A percentile compares a stretch with the other conserved stretches of the same genome.
Conservation (phyloP, 2,797 vertebrate species). For the Choloepus didactylus region DNA sequence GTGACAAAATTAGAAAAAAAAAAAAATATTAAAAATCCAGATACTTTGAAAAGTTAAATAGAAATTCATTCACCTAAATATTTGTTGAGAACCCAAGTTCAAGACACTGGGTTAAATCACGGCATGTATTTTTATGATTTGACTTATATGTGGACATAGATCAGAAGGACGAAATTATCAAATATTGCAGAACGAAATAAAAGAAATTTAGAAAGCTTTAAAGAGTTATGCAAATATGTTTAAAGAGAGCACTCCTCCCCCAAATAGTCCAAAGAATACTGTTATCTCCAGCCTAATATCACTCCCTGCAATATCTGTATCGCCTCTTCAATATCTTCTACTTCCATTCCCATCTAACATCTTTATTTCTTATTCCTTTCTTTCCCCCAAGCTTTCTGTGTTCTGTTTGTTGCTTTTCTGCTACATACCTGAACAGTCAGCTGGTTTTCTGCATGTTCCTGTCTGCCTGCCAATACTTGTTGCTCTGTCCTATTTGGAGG, state of each 20-base stretch:
- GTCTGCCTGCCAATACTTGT: conserved; percentile 54
- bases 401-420: not conserved
- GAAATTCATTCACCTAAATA: not conserved
- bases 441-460: not conserved
- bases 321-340: not conserved
- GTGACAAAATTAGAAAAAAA: not conserved
- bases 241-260: not conserved
- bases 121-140: not conserved
- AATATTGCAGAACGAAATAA: not conserved
- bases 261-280: not conserved
- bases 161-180: not conserved
- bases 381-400: not conserved
- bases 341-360: not conserved
- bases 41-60: not conserved
- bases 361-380: not conserved
- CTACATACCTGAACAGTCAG: conserved; percentile 40
- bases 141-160: not conserved
- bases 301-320: not conserved
- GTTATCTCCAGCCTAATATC: not conserved
- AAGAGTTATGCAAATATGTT: not conserved
- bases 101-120: not conserved
- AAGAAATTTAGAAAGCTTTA: not conserved
- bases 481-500: conserved; percentile 42
- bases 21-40: not conserved
- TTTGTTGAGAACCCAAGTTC: not conserved